Base-by-base conservation (phyloP, 2,888 invertebrate genomes). In the Lissonota sp. region DNA sequence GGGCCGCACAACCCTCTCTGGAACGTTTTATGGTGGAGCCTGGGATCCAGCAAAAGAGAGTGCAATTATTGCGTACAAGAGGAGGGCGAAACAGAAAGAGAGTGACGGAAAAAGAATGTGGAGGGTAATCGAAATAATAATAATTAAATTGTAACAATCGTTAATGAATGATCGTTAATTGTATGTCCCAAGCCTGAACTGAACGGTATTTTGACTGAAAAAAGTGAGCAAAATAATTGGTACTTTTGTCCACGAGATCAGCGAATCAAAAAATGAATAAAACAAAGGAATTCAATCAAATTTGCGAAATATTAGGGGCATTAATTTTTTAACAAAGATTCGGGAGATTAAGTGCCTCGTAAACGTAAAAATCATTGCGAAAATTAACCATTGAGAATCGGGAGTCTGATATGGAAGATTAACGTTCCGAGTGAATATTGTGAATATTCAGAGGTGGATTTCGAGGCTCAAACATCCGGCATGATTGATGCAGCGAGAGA, bases 21-120 rank as follows among this genome's bases (percentile, higher is more conserved):
- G 70, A 75, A 73, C 72, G 63, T 64, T 80, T 77, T 77, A 73
- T 77, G 80, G 58, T 64, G n/a, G 53, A 64, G 63, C 51, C 3
- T 49, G 71, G 49, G 67, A 26, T 26, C 26, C 26, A 79, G 66
- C 53, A 16, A 57, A 67, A 42, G 66, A 51, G 76, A 63, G 73
- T 46, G 80, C 76, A 80, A 80, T 80, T 77, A 80, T 80, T 64
- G 63, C 73, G 77, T 64, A 57, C 46, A 53, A 53, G 51, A 40
- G 57, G 14, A 44, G 51, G 58, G 69, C 26, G 3, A 26, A 26
- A 26, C 1, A 26, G 26, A 26, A 3, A 26, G 26, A 26, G 26
- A 26, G 57, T 64, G 64, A 55, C 64, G n/a, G n/a, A n/a, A n/a
- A n/a, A n/a, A 39, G 73, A 71, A 7, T 57, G 40, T 57, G 69